Conservation (phyloP, 2,888 invertebrate species). For the Schrankia costaestrigalis region DNA sequence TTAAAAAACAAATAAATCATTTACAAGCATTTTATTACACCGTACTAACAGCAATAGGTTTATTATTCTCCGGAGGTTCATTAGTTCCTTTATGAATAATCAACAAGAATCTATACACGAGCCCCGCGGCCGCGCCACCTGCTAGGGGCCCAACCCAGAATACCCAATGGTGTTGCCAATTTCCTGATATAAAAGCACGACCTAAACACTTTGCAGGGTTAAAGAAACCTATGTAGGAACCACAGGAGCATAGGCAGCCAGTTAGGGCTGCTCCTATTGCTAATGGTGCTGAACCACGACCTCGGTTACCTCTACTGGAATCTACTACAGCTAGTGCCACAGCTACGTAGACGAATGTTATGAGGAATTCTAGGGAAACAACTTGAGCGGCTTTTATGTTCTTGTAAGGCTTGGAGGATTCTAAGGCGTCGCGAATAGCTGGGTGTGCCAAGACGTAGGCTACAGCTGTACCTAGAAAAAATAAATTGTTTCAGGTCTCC, state of each 20-base stretch:
- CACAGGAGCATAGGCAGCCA: slow-evolving; percentile 32
- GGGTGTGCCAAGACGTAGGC: slow-evolving; percentile 29
- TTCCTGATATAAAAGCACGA: slow-evolving; percentile 32
- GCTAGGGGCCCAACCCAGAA: slow-evolving; percentile 35
- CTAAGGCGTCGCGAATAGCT: slow-evolving; percentile 17
- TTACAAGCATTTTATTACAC: too few relatives aligned
- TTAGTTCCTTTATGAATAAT: not conserved
- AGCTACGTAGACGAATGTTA: slow-evolving; percentile 35
- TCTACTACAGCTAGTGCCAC: slow-evolving; percentile 33
- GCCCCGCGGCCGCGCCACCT: slow-evolving; percentile 32
- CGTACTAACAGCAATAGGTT: too few relatives aligned
- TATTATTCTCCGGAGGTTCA: too few relatives aligned
- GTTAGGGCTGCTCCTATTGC: slow-evolving; percentile 36
- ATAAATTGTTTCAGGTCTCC: too few relatives aligned
- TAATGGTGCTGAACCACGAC: slow-evolving; percentile 36
- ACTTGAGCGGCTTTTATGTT: slow-evolving; percentile 13
- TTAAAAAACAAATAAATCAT: too few relatives aligned
- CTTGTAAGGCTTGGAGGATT: slow-evolving; percentile 21
- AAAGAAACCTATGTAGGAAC: slow-evolving; percentile 31
- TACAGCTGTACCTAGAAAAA: slow-evolving; percentile 29
- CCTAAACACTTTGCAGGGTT: slow-evolving; percentile 35
- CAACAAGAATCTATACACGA: slow-evolving; percentile 32
- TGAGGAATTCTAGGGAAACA: slow-evolving; percentile 32
- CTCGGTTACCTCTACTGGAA: slow-evolving; percentile 25
- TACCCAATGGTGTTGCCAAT: slow-evolving; percentile 32